A percentile compares a stretch with the other conserved stretches of the same genome.
phyloP scores from a whole-genome alignment of 2,888 invertebrate genomes.

The Drepana falcataria region DNA sequence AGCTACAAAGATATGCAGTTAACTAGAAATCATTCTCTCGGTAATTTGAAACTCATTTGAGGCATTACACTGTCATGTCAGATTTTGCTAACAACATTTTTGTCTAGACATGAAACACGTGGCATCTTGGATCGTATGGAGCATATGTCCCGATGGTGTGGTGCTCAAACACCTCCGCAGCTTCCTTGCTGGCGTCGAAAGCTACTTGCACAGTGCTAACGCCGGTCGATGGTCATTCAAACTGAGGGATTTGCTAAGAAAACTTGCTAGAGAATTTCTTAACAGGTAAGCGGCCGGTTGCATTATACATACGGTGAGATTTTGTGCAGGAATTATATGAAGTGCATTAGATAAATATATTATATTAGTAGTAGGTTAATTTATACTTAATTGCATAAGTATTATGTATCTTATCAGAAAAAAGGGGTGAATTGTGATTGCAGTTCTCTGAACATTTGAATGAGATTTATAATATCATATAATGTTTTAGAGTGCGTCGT shows the following conservation, averaged over 20 bases:
- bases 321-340: no score
- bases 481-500: slow-evolving; percentile 72
- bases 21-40: slow-evolving; percentile 74
- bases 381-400: no score
- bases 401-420: no score
- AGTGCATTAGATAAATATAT: no score
- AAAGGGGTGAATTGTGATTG: no score
- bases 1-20: slow-evolving; percentile 83
- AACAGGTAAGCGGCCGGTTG: slow-evolving; percentile 55
- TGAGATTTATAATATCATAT: no score
- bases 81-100: no score
- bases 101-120: slow-evolving; percentile 64
- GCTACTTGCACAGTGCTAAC: slow-evolving; percentile 94
- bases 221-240: slow-evolving; percentile 87
- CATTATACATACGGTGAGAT: slow-evolving; percentile 5
- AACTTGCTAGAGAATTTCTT: slow-evolving; percentile 83
- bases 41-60: slow-evolving; percentile 43
- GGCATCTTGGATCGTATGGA: slow-evolving; percentile 80
- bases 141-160: slow-evolving; percentile 82
- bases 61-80: neutral
- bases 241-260: slow-evolving; percentile 82
- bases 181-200: slow-evolving; percentile 89
- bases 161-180: slow-evolving; percentile 86
- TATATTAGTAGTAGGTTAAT: no score
- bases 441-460: no score